Evolutionary conservation across 1,140 invertebrate genomes (phyloP).

Genomic region (Neodiprion lecontei): DNA sequence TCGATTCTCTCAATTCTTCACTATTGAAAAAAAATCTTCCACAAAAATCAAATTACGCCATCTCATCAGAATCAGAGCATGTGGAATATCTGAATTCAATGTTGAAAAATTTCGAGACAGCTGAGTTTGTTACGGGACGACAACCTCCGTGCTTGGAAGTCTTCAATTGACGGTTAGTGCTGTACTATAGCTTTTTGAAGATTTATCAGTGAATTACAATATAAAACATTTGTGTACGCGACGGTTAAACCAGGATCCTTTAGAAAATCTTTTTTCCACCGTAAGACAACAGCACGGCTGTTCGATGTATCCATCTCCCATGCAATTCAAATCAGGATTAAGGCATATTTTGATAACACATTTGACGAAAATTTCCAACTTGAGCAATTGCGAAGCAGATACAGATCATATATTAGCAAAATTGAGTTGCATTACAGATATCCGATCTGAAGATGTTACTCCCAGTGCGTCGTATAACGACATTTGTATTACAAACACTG

Average conservation of each 20-base stretch:
- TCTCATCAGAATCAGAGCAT: not conserved
- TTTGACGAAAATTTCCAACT: constrained; percentile 1
- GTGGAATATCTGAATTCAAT: not conserved
- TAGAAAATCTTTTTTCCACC: constrained; percentile 4
- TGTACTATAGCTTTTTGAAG: not conserved
- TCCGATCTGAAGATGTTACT: too few relatives aligned
- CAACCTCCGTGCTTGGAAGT: constrained; percentile 1
- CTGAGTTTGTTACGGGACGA: not conserved
- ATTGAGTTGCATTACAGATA: not conserved
- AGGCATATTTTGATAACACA: constrained; percentile 8
- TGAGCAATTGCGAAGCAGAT: constrained; percentile 5
- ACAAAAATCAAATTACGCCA: constrained; percentile 5
- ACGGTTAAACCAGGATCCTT: constrained; percentile 10
- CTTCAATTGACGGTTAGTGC: not conserved
- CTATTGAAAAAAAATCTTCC: not conserved
- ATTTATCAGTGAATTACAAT: not conserved
- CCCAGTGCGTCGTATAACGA: too few relatives aligned
- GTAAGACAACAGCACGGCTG: constrained; percentile 11
- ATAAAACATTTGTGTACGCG: not conserved
- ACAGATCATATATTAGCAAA: constrained; percentile 7
- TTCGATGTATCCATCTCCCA: not conserved
- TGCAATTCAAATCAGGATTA: constrained; percentile 8
- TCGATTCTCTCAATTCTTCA: constrained; percentile 11
- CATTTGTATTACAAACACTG: not conserved
- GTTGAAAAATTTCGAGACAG: constrained; percentile 2